phyloP scores from a whole-genome alignment of 1,140 invertebrate species.

The Antheraea mylitta region DNA sequence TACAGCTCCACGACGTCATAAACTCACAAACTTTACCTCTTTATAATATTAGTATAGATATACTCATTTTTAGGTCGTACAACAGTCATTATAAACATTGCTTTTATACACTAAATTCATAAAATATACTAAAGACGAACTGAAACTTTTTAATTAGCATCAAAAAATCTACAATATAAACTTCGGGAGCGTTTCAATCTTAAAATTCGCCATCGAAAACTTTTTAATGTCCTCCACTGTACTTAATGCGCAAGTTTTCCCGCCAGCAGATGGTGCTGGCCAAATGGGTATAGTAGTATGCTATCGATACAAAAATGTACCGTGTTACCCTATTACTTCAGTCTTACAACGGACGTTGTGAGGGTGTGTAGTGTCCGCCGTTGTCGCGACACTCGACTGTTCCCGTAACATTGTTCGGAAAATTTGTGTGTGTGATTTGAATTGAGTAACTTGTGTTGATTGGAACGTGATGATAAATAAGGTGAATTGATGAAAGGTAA shows the following conservation, averaged over 20 bases:
- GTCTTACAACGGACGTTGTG: slow-evolving; percentile 13
- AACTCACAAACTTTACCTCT: too few species aligned
- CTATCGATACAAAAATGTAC: slow-evolving; percentile 20
- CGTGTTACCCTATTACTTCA: slow-evolving; percentile 14
- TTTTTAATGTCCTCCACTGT: slow-evolving; percentile 7
- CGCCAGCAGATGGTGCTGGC: slow-evolving; percentile 10
- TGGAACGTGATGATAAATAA: not conserved
- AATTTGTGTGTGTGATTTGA: not conserved
- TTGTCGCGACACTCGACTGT: not conserved
- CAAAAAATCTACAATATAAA: slow-evolving; percentile 8
- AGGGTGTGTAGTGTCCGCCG: not conserved
- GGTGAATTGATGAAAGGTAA: not conserved
- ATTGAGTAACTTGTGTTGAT: not conserved
- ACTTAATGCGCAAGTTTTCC: slow-evolving; percentile 13
- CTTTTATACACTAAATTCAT: not conserved
- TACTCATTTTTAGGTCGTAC: too few species aligned
- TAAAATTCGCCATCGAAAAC: slow-evolving; percentile 9
- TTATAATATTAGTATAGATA: too few species aligned
- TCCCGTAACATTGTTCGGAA: slow-evolving; percentile 8
- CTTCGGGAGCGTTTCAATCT: slow-evolving; percentile 4
- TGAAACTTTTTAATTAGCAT: slow-evolving; percentile 14
- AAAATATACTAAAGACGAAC: not conserved
- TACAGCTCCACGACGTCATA: too few species aligned
- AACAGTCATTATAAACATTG: too few species aligned
- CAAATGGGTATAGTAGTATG: not conserved